Percentiles rank a stretch among this genome's conserved stretches.
phyloP scores from a whole-genome alignment of 2,113 vertebrate species.

The Diadophis punctatus region DNA sequence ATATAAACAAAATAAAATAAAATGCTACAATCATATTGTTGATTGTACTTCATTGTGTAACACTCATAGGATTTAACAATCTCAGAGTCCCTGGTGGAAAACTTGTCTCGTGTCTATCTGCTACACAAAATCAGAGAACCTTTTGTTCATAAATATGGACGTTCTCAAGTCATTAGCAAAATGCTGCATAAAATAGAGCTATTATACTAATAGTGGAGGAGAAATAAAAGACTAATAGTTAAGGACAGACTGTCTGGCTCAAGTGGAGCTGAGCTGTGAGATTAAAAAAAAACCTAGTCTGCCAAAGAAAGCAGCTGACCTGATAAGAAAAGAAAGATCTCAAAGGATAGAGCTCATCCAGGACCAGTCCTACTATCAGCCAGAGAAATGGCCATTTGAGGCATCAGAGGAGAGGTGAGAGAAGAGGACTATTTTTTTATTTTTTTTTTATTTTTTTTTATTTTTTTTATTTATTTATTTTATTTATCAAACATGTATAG shows the following conservation, averaged over 20 bases:
- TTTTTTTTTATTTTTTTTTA: too few relatives aligned
- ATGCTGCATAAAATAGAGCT: neutral
- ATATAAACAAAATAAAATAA: neutral
- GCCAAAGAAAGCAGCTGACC: slow-evolving; percentile 13
- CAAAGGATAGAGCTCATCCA: slow-evolving; percentile 17
- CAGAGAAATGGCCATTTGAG: neutral
- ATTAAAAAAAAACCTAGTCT: neutral
- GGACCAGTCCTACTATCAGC: neutral
- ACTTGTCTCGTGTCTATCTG: neutral
- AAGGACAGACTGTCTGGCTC: neutral
- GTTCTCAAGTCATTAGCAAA: neutral
- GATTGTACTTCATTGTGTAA: neutral
- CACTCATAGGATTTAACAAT: neutral
- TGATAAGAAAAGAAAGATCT: neutral
- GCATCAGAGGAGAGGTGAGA: too few relatives aligned
- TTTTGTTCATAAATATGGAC: neutral
- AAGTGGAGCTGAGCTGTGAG: neutral
- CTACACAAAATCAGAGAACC: neutral
- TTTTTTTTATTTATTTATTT: too few relatives aligned
- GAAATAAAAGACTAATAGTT: neutral
- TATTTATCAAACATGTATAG: too few relatives aligned
- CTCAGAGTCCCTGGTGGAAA: accelerated
- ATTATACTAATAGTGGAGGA: neutral
- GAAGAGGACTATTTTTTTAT: too few relatives aligned
- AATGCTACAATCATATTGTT: neutral